Percentiles rank a stretch among this genome's conserved stretches.
These are phyloP conservation scores for Caenorhabditis inopinata DNA, from an alignment of 1,140 invertebrate species.

Conservation along the genomic window DNA sequence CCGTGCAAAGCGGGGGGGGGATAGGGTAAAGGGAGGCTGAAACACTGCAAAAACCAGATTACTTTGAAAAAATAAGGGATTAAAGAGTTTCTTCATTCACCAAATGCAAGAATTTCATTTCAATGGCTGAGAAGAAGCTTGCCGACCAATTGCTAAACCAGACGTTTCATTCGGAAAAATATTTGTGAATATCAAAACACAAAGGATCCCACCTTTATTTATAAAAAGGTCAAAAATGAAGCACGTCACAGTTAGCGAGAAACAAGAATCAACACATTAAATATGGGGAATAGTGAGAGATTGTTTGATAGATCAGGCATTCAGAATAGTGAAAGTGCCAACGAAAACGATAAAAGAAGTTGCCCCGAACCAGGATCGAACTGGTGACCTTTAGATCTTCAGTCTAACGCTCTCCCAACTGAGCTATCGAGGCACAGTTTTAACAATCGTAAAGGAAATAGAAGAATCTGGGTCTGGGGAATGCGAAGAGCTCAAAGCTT, in stretches of 20 bases:
- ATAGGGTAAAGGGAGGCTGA: background rate
- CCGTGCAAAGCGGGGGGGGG: no score
- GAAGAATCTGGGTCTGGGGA: no score
- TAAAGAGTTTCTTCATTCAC: background rate
- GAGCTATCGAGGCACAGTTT: slow-evolving; percentile 57
- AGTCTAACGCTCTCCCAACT: slow-evolving; percentile 70
- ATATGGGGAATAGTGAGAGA: no score
- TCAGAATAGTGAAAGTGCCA: background rate
- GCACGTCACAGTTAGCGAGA: background rate
- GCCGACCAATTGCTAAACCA: no score
- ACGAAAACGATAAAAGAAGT: background rate
- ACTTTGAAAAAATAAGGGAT: background rate
- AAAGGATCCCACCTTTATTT: no score
- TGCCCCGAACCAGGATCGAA: slow-evolving; percentile 67
- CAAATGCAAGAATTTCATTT: no score
- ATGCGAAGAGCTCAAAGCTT: no score
- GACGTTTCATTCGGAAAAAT: no score
- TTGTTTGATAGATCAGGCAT: background rate
- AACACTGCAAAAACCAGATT: background rate
- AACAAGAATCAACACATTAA: background rate
- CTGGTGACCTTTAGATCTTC: slow-evolving; percentile 70
- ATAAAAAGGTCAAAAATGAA: slow-evolving; percentile 26
- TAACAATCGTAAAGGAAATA: no score
- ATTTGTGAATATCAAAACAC: no score
- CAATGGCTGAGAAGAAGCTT: no score